Conservation (phyloP, 2,113 vertebrate genomes). For the Patagioenas fasciata region DNA sequence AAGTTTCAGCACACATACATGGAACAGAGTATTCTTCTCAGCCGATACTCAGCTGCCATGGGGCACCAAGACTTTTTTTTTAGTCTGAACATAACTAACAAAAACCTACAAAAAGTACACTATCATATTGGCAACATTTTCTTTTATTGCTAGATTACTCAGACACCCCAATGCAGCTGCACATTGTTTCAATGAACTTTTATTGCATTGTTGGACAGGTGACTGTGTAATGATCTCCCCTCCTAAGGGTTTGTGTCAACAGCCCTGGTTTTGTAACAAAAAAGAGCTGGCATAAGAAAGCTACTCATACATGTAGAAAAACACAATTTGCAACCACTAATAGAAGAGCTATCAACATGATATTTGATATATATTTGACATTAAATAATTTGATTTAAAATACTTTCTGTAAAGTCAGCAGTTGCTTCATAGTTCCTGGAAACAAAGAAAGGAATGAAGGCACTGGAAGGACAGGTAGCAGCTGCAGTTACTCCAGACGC, state of each 20-base stretch:
- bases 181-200: background rate
- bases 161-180: background rate
- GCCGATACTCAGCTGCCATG: background rate
- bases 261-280: background rate
- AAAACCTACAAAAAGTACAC: background rate
- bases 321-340: background rate
- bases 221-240: background rate
- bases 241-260: background rate
- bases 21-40: background rate
- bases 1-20: background rate
- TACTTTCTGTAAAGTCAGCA: background rate
- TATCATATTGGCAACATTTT: accelerated
- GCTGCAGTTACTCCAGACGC: accelerated
- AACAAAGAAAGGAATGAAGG: background rate
- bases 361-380: background rate
- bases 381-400: background rate
- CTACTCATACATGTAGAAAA: background rate
- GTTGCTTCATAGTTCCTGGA: background rate
- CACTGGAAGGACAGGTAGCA: accelerated
- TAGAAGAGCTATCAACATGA: too few species aligned
- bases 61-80: background rate
- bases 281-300: background rate
- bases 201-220: background rate
- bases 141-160: background rate
- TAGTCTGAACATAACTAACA: background rate